phyloP scores from a whole-genome alignment of 2,797 vertebrate genomes.

The Rousettus madagascariensis region DNA sequence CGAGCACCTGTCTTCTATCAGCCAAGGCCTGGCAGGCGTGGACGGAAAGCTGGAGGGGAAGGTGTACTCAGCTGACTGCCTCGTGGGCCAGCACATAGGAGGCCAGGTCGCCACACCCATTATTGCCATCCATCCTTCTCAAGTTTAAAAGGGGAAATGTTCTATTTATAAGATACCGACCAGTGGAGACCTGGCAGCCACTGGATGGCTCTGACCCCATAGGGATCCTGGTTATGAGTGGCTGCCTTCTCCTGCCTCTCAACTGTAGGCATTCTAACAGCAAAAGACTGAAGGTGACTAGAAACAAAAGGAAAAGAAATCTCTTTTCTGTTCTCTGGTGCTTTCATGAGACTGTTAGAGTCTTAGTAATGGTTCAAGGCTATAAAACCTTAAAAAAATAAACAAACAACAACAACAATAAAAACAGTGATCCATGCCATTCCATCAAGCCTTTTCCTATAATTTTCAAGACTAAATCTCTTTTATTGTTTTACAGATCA shows the following conservation, averaged over 20 bases:
- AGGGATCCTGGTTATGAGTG: constrained; percentile 62
- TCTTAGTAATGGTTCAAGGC: neutral
- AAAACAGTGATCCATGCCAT: neutral
- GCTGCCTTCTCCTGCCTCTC: constrained; percentile 34
- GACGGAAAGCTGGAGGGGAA: constrained; percentile 62
- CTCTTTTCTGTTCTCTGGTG: neutral
- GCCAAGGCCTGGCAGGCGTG: neutral
- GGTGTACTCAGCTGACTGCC: constrained; percentile 71
- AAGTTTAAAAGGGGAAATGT: constrained; percentile 73
- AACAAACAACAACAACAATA: neutral
- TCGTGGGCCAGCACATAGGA: constrained; percentile 61
- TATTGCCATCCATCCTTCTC: constrained; percentile 53
- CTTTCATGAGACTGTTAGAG: neutral
- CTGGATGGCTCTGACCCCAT: constrained; percentile 67
- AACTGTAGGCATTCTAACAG: constrained; percentile 51
- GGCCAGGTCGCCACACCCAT: constrained; percentile 3
- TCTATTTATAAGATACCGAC: constrained; percentile 73
- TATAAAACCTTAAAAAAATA: neutral
- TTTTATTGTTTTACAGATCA: constrained; percentile 47
- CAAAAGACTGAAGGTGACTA: constrained; percentile 55
- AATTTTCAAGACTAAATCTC: constrained; percentile 28
- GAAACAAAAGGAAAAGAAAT: constrained; percentile 40
- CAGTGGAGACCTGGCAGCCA: constrained; percentile 63
- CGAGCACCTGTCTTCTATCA: neutral
- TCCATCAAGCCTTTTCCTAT: neutral